A percentile compares a stretch with the other conserved stretches of the same genome.
phyloP scores from a whole-genome alignment of 30 jellyfish, hydroid and myxozoan genomes.

The Phacellophora camtschatica region DNA sequence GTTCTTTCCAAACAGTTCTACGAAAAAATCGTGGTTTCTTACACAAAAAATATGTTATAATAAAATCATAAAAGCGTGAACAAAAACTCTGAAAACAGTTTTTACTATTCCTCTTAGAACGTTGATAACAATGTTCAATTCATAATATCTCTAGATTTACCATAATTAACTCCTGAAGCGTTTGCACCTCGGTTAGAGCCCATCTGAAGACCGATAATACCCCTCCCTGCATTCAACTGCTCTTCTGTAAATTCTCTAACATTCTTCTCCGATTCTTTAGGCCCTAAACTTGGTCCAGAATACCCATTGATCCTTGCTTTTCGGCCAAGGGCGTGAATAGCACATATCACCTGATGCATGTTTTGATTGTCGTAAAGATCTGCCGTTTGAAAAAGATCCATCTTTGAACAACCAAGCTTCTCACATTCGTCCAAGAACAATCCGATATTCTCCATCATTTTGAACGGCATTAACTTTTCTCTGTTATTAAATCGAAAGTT shows the following conservation, averaged over 20 bases:
- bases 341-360: slow-evolving; percentile 93
- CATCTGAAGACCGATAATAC: slow-evolving; percentile 75
- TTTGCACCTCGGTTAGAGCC: slow-evolving; percentile 86
- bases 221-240: slow-evolving; percentile 71
- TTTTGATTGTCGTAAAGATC: slow-evolving; percentile 87
- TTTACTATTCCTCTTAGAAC: neutral
- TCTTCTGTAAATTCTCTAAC: slow-evolving; percentile 75
- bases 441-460: slow-evolving; percentile 95
- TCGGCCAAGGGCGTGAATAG: slow-evolving; percentile 95
- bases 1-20: no score
- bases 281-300: slow-evolving; percentile 82
- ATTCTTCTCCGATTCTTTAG: slow-evolving; percentile 75
- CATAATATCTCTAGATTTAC: slow-evolving; percentile 54
- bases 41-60: no score
- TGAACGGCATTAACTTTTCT: slow-evolving; percentile 63
- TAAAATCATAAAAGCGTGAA: no score
- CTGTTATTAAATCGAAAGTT: slow-evolving; percentile 7
- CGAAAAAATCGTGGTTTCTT: no score
- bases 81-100: neutral
- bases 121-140: neutral
- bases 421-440: slow-evolving; percentile 73
- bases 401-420: slow-evolving; percentile 63
- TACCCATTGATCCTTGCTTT: slow-evolving; percentile 60
- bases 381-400: slow-evolving; percentile 90
- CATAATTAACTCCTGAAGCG: slow-evolving; percentile 59